Conservation (phyloP, 2,888 invertebrate genomes). For the Dicyrtoma fusca region DNA sequence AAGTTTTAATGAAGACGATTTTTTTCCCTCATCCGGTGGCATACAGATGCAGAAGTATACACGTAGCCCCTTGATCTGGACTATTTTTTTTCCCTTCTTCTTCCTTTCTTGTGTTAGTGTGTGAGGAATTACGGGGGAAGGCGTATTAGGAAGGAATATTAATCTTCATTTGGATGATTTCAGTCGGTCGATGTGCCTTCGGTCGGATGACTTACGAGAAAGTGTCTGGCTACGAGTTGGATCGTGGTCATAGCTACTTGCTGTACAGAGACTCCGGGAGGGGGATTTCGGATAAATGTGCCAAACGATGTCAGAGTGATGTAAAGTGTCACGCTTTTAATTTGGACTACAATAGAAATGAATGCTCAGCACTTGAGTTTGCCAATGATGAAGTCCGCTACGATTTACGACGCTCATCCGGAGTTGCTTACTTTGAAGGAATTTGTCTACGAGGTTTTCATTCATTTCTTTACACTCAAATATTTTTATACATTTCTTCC, state of each 20-base stretch:
- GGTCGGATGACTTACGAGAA: slow-evolving; percentile 60
- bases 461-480: too few species aligned
- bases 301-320: slow-evolving; percentile 59
- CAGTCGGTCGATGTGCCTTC: slow-evolving; percentile 58
- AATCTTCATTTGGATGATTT: slow-evolving; percentile 31
- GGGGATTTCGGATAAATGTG: slow-evolving; percentile 60
- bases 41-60: too few species aligned
- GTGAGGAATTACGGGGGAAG: neutral
- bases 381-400: slow-evolving; percentile 58
- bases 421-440: slow-evolving; percentile 60
- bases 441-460: slow-evolving; percentile 59
- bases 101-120: neutral
- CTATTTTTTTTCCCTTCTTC: neutral
- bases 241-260: slow-evolving; percentile 57
- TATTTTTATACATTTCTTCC: too few species aligned
- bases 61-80: too few species aligned
- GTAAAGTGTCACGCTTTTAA: slow-evolving; percentile 60
- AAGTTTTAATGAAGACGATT: slow-evolving; percentile 15
- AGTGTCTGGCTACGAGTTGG: slow-evolving; percentile 59
- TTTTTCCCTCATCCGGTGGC: neutral
- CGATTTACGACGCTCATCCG: slow-evolving; percentile 58
- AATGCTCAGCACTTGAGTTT: slow-evolving; percentile 59
- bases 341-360: slow-evolving; percentile 60
- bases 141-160: slow-evolving; percentile 6
- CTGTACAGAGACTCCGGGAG: slow-evolving; percentile 58